These are phyloP conservation scores for Sturnus vulgaris DNA, from an alignment of 2,113 vertebrate genomes.

Conservation along the genomic window DNA sequence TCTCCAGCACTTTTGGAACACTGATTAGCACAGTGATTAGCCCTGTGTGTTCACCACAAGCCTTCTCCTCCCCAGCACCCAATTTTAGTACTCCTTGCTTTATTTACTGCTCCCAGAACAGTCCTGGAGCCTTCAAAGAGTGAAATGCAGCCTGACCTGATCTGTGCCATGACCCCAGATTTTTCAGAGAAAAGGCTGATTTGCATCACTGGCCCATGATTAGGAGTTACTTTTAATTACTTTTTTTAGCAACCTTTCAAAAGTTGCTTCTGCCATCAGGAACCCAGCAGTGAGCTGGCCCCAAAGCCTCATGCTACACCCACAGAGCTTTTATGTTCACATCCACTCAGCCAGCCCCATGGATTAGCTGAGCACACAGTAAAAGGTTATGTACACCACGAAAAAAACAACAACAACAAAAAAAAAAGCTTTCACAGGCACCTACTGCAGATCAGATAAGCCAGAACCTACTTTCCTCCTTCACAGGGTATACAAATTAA, in stretches of 20 bases:
- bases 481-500: neutral
- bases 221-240: neutral
- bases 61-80: neutral
- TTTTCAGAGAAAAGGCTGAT: neutral
- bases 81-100: neutral
- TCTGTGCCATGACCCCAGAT: neutral
- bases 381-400: neutral
- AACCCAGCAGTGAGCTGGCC: neutral
- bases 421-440: neutral
- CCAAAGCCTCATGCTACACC: neutral
- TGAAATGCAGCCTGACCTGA: neutral
- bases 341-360: neutral
- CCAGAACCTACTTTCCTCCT: neutral
- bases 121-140: neutral
- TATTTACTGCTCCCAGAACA: neutral
- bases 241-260: neutral
- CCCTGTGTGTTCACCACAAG: neutral
- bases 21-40: rapidly evolving
- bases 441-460: neutral
- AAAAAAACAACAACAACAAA: neutral
- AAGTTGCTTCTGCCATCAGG: neutral
- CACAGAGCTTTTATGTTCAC: neutral
- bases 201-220: neutral
- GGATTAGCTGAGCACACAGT: neutral
- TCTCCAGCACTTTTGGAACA: neutral